phyloP scores from a whole-genome alignment of 2,113 vertebrate genomes.

The Mus pahari region DNA sequence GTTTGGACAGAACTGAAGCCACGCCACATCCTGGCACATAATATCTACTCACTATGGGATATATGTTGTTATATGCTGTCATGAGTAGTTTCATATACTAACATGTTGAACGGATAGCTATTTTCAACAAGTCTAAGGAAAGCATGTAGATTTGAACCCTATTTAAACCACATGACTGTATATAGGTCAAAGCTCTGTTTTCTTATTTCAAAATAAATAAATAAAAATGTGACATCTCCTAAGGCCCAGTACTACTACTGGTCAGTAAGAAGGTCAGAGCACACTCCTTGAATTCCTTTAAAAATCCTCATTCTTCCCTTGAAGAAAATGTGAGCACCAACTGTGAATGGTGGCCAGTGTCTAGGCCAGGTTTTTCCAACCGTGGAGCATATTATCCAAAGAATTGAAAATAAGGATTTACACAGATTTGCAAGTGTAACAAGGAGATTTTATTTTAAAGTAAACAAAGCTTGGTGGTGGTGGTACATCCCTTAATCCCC shows the following conservation, averaged over 20 bases:
- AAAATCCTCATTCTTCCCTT: neutral
- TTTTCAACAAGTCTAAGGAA: constrained; percentile 30
- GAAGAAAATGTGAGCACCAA: neutral
- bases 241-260: neutral
- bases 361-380: neutral
- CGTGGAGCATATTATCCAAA: neutral
- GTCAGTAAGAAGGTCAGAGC: neutral
- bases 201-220: neutral
- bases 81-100: neutral
- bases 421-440: neutral
- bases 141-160: neutral
- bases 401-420: neutral
- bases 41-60: neutral
- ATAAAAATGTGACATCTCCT: neutral
- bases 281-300: neutral
- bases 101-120: neutral
- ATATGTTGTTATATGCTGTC: constrained; percentile 8
- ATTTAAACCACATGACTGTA: neutral
- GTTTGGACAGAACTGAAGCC: too few relatives aligned
- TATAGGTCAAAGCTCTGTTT: neutral
- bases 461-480: neutral
- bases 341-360: neutral
- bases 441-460: neutral
- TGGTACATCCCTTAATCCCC: too few relatives aligned
- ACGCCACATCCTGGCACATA: neutral